A percentile compares a stretch with the other conserved stretches of the same genome.
Evolutionary conservation across 1,140 invertebrate genomes (phyloP).

Genomic region (Dinoponera quadriceps): DNA sequence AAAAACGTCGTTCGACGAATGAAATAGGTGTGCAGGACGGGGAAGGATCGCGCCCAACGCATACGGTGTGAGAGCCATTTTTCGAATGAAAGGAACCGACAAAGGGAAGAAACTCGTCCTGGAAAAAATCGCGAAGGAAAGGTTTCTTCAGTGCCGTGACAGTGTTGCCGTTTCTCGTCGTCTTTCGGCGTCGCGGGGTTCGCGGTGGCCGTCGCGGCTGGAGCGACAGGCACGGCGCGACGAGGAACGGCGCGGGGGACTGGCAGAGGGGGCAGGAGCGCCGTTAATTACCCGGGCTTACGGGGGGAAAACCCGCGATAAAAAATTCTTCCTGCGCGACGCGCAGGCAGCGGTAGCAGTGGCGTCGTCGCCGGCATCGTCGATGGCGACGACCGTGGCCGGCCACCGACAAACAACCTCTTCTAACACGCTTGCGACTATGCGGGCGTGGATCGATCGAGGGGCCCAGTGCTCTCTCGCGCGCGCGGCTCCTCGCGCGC

Average conservation of each 20-base stretch:
- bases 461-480: conserved; percentile 70
- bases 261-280: not conserved
- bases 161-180: not conserved
- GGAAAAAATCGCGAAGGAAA: conserved; percentile 19
- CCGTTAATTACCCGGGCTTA: conserved; percentile 72
- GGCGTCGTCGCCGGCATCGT: conserved; percentile 30
- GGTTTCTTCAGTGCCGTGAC: too few species aligned
- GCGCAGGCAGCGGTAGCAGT: conserved; percentile 11
- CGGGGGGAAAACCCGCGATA: conserved; percentile 68
- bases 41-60: too few species aligned
- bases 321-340: conserved; percentile 58
- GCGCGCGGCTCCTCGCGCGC: conserved; percentile 20
- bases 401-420: conserved; percentile 67
- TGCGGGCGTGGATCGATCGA: conserved; percentile 76
- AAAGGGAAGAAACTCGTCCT: conserved; percentile 1
- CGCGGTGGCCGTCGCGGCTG: not conserved
- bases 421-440: conserved; percentile 69
- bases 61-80: too few species aligned
- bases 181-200: conserved; percentile 11
- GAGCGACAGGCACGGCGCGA: not conserved
- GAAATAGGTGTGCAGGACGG: too few species aligned
- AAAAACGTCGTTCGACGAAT: too few species aligned
- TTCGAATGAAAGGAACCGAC: too few species aligned
- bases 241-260: not conserved
- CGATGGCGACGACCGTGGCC: conserved; percentile 61